A percentile compares a stretch with the other conserved stretches of the same genome.
Conservation (phyloP, 2,888 invertebrate genomes). For the Rhabditoides inermis region DNA sequence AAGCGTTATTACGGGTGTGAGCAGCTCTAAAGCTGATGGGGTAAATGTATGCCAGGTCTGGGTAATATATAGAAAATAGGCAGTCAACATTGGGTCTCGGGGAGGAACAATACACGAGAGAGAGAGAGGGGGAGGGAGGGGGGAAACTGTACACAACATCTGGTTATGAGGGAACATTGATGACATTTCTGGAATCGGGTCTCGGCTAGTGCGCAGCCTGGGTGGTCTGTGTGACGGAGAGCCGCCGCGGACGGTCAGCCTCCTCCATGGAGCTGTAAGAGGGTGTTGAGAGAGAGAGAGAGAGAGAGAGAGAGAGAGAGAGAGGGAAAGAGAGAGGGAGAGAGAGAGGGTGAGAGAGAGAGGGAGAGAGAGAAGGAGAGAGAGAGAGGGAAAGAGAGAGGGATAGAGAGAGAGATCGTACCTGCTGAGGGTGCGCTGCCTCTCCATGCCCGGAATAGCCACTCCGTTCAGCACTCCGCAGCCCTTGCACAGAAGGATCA, state of each 20-base stretch:
- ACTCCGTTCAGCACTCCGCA: conserved; percentile 61
- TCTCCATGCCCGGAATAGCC: conserved; percentile 50
- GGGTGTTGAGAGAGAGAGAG: background rate
- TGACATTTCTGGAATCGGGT: too few relatives aligned
- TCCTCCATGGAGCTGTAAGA: background rate
- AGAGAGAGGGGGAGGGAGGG: too few relatives aligned
- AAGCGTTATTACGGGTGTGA: too few relatives aligned
- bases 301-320: background rate
- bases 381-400: background rate
- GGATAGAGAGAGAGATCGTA: conserved; percentile 5
- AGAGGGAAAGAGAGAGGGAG: background rate
- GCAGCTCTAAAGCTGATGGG: too few relatives aligned
- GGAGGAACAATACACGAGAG: too few relatives aligned
- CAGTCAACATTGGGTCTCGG: too few relatives aligned
- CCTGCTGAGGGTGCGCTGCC: conserved; percentile 48
- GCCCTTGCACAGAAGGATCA: conserved; percentile 79
- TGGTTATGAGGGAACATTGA: too few relatives aligned
- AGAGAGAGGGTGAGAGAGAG: background rate
- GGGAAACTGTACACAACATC: too few relatives aligned
- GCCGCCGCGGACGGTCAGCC: conserved; percentile 38
- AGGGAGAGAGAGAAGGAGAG: background rate
- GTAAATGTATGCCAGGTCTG: too few relatives aligned
- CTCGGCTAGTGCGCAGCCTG: too few relatives aligned
- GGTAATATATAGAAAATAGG: too few relatives aligned
- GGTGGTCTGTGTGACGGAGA: conserved; percentile 37